Conservation (phyloP, 1,140 invertebrate genomes). For the Cydia fagiglandana region DNA sequence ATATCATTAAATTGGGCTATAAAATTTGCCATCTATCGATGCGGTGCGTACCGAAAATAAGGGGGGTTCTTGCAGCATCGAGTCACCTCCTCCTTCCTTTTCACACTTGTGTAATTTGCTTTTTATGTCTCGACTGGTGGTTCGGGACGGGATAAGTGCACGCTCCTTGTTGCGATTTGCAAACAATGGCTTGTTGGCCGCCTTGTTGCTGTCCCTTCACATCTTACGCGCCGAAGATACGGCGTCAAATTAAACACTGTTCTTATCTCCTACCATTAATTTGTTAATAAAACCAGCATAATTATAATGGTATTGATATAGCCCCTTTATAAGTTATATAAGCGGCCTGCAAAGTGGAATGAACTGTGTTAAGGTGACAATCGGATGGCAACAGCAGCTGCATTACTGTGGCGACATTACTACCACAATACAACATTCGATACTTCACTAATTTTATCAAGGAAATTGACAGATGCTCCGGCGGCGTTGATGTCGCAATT, state of each 20-base stretch:
- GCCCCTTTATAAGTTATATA: not conserved
- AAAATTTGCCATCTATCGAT: constrained; percentile 51
- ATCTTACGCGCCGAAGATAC: constrained; percentile 56
- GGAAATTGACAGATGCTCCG: too few relatives aligned
- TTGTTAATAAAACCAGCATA: constrained; percentile 24
- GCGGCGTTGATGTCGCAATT: too few relatives aligned
- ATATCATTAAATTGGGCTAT: constrained; percentile 56
- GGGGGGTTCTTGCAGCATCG: constrained; percentile 34
- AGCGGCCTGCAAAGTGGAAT: not conserved
- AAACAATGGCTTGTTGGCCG: constrained; percentile 70
- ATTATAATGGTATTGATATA: constrained; percentile 19
- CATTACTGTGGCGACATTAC: too few relatives aligned
- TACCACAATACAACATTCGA: too few relatives aligned
- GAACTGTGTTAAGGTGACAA: not conserved
- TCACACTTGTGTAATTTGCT: constrained; percentile 32
- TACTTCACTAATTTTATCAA: too few relatives aligned
- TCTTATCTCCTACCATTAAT: constrained; percentile 35
- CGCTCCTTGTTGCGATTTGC: constrained; percentile 61
- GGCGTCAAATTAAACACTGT: constrained; percentile 58
- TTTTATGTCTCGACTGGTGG: constrained; percentile 41
- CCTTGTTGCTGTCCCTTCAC: constrained; percentile 58
- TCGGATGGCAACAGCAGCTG: too few relatives aligned
- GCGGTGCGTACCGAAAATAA: constrained; percentile 37
- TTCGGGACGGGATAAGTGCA: constrained; percentile 46
- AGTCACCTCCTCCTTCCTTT: constrained; percentile 34